phyloP scores from a whole-genome alignment of 2,113 vertebrate species.

The Hyperopisus bebe region DNA sequence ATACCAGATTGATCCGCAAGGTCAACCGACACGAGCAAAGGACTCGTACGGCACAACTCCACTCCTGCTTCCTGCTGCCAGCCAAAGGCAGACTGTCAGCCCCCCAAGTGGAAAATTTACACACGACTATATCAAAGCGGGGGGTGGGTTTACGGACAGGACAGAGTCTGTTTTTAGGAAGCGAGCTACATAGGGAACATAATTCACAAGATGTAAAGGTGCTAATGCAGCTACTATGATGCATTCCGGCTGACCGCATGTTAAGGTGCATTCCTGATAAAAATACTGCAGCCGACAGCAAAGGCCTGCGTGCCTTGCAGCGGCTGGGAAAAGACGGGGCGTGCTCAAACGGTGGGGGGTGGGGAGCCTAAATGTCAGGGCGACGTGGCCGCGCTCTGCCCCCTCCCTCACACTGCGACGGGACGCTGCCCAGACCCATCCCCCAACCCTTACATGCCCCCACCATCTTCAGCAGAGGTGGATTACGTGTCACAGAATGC shows the following conservation, averaged over 20 bases:
- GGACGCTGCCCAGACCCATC: neutral
- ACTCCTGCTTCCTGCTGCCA: neutral
- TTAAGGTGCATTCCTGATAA: neutral
- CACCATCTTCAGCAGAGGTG: conserved; percentile 11
- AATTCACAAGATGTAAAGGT: neutral
- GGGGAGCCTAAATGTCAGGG: conserved; percentile 14
- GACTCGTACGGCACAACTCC: neutral
- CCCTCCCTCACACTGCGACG: neutral
- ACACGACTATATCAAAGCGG: neutral
- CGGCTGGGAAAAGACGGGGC: neutral
- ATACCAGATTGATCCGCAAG: conserved; percentile 7
- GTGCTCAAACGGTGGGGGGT: neutral
- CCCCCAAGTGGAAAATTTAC: neutral
- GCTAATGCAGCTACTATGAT: neutral
- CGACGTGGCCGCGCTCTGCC: neutral
- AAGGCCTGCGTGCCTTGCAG: neutral
- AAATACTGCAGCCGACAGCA: neutral
- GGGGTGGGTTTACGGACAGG: neutral
- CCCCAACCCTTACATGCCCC: neutral
- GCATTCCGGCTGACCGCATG: neutral
- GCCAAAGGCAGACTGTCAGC: neutral
- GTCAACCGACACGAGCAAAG: conserved; percentile 2
- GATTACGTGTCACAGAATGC: conserved; percentile 17
- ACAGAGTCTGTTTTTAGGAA: conserved; percentile 15
- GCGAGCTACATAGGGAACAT: neutral